phyloP scores from a whole-genome alignment of 2,888 invertebrate genomes.

The Plemyria rubiginata region DNA sequence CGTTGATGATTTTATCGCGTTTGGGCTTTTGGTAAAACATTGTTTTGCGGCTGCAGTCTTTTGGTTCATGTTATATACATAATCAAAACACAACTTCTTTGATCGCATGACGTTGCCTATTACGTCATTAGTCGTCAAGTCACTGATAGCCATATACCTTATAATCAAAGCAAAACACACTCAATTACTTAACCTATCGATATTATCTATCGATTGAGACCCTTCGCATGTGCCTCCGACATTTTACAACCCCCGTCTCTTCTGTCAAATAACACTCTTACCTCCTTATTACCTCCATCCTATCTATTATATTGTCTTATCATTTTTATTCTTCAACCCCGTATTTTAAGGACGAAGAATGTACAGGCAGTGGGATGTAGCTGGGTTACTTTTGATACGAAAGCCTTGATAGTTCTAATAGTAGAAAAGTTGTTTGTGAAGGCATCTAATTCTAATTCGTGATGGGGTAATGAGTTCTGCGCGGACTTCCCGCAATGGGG shows the following conservation, averaged over 20 bases:
- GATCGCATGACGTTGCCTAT: conserved; percentile 12
- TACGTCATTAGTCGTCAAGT: not conserved
- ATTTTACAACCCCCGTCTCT: conserved; percentile 55
- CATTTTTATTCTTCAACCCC: conserved; percentile 72
- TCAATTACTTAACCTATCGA: conserved; percentile 57
- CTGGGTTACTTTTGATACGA: conserved; percentile 1
- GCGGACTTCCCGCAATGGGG: too few species aligned
- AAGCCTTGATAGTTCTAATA: too few species aligned
- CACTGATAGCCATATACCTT: conserved; percentile 4
- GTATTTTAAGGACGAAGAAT: conserved; percentile 65
- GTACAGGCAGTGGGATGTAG: not conserved
- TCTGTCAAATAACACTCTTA: conserved; percentile 53
- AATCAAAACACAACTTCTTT: not conserved
- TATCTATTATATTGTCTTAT: conserved; percentile 70
- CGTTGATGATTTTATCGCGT: conserved; percentile 36
- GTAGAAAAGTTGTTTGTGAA: too few species aligned
- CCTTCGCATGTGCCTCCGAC: conserved; percentile 63
- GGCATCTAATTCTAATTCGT: too few species aligned
- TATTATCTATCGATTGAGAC: conserved; percentile 53
- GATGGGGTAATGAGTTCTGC: too few species aligned
- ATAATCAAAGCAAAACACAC: conserved; percentile 29
- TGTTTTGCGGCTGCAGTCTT: not conserved
- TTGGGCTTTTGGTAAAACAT: conserved; percentile 10
- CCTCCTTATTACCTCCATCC: conserved; percentile 51
- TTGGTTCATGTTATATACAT: too few species aligned